Evolutionary conservation across 2,113 vertebrate genomes (phyloP).

Genomic region (Cyrtonyx montezumae): DNA sequence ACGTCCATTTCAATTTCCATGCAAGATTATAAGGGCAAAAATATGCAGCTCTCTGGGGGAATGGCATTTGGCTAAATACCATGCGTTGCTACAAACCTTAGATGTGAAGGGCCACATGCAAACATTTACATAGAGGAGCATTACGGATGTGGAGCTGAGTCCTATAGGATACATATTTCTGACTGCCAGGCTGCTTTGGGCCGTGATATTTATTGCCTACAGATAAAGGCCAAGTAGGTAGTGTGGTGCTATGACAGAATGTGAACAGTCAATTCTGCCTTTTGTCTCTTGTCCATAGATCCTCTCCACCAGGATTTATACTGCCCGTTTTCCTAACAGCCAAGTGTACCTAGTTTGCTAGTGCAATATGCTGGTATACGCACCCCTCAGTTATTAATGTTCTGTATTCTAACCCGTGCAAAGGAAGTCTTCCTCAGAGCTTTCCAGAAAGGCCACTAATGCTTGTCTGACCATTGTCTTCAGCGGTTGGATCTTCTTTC

Average conservation of each 20-base stretch:
- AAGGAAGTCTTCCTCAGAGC: neutral
- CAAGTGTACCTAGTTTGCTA: neutral
- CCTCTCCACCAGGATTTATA: neutral
- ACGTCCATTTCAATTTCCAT: constrained; percentile 30
- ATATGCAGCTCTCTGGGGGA: constrained; percentile 31
- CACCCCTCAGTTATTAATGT: neutral
- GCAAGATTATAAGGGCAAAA: constrained; percentile 41
- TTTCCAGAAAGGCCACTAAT: neutral
- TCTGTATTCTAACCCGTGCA: neutral
- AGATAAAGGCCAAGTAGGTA: neutral
- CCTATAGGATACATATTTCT: neutral
- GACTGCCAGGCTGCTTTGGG: neutral
- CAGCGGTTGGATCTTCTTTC: neutral
- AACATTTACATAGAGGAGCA: constrained; percentile 10
- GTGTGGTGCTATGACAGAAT: constrained; percentile 13
- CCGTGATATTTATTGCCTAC: neutral
- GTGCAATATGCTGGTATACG: neutral
- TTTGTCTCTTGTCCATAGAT: constrained; percentile 1
- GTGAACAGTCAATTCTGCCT: neutral
- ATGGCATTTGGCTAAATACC: constrained; percentile 59
- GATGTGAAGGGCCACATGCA: neutral
- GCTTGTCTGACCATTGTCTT: neutral
- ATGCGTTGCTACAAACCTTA: constrained; percentile 18
- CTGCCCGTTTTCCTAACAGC: neutral
- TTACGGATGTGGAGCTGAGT: neutral